A percentile compares a stretch with the other conserved stretches of the same genome.
These are phyloP conservation scores for Eulemur coronatus DNA, from an alignment of 2,797 vertebrate genomes.

Conservation along the genomic window DNA sequence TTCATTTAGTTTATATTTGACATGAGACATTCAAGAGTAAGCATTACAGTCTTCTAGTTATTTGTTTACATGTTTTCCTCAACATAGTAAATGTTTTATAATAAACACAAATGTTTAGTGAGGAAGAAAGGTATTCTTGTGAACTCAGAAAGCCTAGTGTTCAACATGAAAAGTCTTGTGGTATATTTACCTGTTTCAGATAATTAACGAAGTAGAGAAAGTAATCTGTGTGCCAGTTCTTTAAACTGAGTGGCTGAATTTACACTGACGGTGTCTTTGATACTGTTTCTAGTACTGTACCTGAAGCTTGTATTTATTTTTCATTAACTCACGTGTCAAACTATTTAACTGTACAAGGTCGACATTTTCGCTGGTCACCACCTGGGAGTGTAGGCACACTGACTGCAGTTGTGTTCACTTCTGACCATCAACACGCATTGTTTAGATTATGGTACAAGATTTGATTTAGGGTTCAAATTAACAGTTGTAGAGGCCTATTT, in stretches of 20 bases:
- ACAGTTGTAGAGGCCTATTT: background rate
- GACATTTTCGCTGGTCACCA: background rate
- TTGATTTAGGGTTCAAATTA: conserved; percentile 33
- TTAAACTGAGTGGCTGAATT: conserved; percentile 18
- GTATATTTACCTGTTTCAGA: background rate
- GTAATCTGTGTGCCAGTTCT: background rate
- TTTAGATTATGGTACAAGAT: background rate
- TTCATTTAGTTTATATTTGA: conserved; percentile 9
- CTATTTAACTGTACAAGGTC: conserved; percentile 2
- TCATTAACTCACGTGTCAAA: conserved; percentile 16
- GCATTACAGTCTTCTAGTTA: background rate
- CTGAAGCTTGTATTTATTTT: conserved; percentile 46
- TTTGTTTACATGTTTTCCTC: conserved; percentile 9
- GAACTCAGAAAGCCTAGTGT: background rate
- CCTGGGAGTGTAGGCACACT: background rate
- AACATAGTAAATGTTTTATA: background rate
- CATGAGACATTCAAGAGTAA: background rate
- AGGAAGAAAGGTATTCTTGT: background rate
- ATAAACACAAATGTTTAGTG: background rate
- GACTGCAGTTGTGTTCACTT: background rate
- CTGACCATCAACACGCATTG: background rate
- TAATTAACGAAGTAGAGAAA: conserved; percentile 17
- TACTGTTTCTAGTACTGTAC: background rate
- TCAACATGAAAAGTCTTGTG: background rate
- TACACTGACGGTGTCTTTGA: conserved; percentile 5